Evolutionary conservation across 1,140 invertebrate species (phyloP).

Genomic region (Philotrypesis tridentata): DNA sequence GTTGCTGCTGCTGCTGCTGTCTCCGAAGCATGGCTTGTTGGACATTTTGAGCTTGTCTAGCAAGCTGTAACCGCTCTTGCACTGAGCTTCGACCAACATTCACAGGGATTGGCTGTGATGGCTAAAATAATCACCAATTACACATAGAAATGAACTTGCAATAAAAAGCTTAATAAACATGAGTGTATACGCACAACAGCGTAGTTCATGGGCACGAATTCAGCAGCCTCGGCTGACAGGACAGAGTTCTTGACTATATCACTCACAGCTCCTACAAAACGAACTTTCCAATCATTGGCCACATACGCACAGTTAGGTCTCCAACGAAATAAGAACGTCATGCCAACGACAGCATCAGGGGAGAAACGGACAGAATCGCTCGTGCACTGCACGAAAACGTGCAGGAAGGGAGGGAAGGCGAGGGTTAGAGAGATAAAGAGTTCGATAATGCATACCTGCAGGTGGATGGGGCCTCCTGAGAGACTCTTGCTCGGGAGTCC

Average conservation of each 20-base stretch:
- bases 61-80: conserved; percentile 59
- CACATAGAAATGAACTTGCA: too few species aligned
- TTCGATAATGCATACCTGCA: conserved; percentile 20
- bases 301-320: neutral
- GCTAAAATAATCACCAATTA: conserved; percentile 8
- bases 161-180: neutral
- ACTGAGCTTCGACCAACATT: conserved; percentile 39
- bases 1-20: conserved; percentile 9
- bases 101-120: neutral
- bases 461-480: conserved; percentile 55
- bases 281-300: neutral
- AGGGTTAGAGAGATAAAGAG: too few species aligned
- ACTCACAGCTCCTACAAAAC: conserved; percentile 36
- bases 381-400: neutral
- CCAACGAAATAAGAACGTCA: neutral
- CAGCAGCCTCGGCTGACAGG: conserved; percentile 61
- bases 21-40: conserved; percentile 42
- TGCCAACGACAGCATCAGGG: neutral
- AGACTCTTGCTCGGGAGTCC: conserved; percentile 32
- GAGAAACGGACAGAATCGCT: conserved; percentile 2
- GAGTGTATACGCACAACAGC: conserved; percentile 38
- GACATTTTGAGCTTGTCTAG: conserved; percentile 48
- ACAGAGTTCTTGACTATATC: conserved; percentile 60
- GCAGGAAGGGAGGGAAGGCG: too few species aligned
- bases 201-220: conserved; percentile 61